Base-by-base conservation (phyloP, 2,888 invertebrate genomes). In the Drosophila greeni region DNA sequence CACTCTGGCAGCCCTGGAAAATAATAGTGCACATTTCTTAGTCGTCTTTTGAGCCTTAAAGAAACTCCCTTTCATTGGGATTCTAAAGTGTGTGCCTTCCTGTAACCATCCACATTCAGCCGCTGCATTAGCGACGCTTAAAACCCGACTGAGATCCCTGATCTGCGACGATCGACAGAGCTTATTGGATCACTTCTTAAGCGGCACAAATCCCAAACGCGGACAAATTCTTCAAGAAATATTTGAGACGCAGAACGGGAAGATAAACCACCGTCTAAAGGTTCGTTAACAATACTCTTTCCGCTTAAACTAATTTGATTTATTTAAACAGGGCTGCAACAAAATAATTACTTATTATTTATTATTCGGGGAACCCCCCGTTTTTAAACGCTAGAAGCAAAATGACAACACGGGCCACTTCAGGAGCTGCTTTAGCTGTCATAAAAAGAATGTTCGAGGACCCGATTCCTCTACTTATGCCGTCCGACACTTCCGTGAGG, bases 371-470 rank as follows among this genome's bases (percentile, higher is more conserved):
- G 42, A 42, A n/a, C 24, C n/a, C 23, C 40, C 24, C 9, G 9
- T 9, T 24, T 23, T 42, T 1, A 37, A 43, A 26, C 26, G 26
- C 26, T 2, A 18, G 23, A 23, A 40, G 9, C 4, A 5, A 40
- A 45, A 45, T 45, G 43, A 18, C 26, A 3, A 6, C 12, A 12
- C 26, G 6, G 43, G 18, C 12, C 16, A 29, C 12, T 45, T 2
- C 7, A 29, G 26, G 18, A 1, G 26, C 16, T 5, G 20, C 31
- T 14, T 14, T 47, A 12, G 18, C 20, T 12, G 26, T 26, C 14
- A 47, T 47, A 2, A 31, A 5, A 31, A 31, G 18, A 18, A 31
- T 47, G 31, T 47, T 47, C 8, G 18, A 47, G 14, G 47, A 47
- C 18, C 20, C 47, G 5, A 18, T 31, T 2, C 14, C 26, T 8